Evolutionary conservation across 2,888 invertebrate genomes (phyloP).

Genomic region (Phortica magna): DNA sequence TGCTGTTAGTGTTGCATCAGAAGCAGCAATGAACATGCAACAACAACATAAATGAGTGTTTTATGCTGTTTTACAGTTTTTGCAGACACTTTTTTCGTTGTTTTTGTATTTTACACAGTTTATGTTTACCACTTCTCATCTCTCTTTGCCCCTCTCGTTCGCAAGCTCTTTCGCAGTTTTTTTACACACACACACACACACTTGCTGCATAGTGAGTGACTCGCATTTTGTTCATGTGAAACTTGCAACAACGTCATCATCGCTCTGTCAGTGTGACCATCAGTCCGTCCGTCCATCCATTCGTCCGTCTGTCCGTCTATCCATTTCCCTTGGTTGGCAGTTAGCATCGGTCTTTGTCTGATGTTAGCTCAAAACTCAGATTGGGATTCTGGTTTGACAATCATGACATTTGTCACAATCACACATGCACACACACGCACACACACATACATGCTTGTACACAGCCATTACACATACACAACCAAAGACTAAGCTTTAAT

Average conservation of each 20-base stretch:
- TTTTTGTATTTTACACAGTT: neutral
- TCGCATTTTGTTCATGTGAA: neutral
- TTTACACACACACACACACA: neutral
- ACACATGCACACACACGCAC: slow-evolving; percentile 3
- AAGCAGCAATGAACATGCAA: slow-evolving; percentile 45
- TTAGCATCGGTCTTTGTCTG: slow-evolving; percentile 1
- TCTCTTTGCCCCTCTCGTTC: neutral
- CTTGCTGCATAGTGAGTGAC: neutral
- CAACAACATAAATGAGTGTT: slow-evolving; percentile 61
- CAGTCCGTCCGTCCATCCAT: neutral
- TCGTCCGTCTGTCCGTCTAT: neutral
- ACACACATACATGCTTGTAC: neutral
- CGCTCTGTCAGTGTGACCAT: neutral
- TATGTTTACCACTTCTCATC: neutral
- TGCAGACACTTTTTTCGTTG: slow-evolving; percentile 42
- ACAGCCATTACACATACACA: neutral
- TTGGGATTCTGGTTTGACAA: slow-evolving; percentile 29
- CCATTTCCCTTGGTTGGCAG: neutral
- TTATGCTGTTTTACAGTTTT: slow-evolving; percentile 71
- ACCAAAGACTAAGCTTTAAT: neutral
- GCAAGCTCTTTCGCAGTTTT: neutral
- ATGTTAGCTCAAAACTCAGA: slow-evolving; percentile 21
- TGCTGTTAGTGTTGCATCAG: slow-evolving; percentile 60
- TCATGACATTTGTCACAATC: slow-evolving; percentile 31
- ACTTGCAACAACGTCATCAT: neutral